A percentile compares a stretch with the other conserved stretches of the same genome.
Evolutionary conservation across 2,888 invertebrate species (phyloP).

Genomic region (Apotomis betuletana): DNA sequence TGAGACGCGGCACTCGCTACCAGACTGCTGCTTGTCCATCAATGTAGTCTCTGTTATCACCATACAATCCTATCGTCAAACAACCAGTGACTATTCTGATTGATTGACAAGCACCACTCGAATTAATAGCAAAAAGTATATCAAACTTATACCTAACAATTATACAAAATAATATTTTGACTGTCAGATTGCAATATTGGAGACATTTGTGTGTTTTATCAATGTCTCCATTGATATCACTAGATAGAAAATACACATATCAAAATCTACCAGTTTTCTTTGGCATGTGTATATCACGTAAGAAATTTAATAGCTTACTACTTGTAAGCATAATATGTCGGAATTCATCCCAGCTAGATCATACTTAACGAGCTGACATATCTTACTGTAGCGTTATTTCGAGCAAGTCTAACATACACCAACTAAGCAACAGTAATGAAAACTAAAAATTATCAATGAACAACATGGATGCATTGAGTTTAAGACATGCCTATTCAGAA

Average conservation of each 20-base stretch:
- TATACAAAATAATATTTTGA: constrained; percentile 35
- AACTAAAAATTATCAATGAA: background rate
- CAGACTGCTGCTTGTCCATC: constrained; percentile 17
- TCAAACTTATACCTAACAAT: constrained; percentile 32
- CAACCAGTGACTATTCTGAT: background rate
- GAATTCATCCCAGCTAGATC: constrained; percentile 19
- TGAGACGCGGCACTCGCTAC: constrained; percentile 11
- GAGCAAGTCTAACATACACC: no score
- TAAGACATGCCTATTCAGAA: background rate
- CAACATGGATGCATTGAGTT: background rate
- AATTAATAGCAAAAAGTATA: constrained; percentile 10
- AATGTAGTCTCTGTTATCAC: background rate
- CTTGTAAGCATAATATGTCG: background rate
- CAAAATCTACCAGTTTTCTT: constrained; percentile 20
- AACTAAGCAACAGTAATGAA: background rate
- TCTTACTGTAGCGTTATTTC: background rate
- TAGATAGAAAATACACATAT: constrained; percentile 19
- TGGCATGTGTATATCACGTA: constrained; percentile 15
- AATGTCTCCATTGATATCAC: constrained; percentile 25
- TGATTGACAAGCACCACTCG: constrained; percentile 26
- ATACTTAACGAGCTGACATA: constrained; percentile 12
- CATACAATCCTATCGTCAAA: background rate
- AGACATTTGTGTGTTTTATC: constrained; percentile 16
- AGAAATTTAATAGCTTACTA: background rate
- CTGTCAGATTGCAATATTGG: constrained; percentile 15